Evolutionary conservation across 1,140 invertebrate genomes (phyloP).

Genomic region (Cydia pomonella): DNA sequence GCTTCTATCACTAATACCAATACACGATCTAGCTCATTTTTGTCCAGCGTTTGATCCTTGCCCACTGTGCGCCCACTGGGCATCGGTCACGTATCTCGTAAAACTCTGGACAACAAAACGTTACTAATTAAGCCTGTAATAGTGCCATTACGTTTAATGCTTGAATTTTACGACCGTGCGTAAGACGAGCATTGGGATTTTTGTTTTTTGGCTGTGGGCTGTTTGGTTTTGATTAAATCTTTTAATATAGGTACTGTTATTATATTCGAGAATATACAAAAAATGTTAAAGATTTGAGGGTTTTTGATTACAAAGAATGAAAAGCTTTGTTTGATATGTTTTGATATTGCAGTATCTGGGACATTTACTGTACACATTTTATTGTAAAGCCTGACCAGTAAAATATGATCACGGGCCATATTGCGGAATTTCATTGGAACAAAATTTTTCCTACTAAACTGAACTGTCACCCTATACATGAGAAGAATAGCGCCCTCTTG

Average conservation of each 20-base stretch:
- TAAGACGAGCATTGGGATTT: conserved; percentile 2
- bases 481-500: too few relatives aligned
- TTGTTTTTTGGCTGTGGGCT: background rate
- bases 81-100: conserved; percentile 58
- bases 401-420: too few relatives aligned
- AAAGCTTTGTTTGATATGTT: too few relatives aligned
- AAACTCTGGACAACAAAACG: conserved; percentile 58
- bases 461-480: too few relatives aligned
- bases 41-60: background rate
- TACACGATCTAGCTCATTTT: background rate
- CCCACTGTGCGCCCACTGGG: conserved; percentile 26
- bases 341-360: too few relatives aligned
- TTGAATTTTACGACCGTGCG: conserved; percentile 62
- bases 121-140: conserved; percentile 71
- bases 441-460: too few relatives aligned
- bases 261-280: too few relatives aligned
- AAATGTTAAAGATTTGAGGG: too few relatives aligned
- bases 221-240: conserved; percentile 16
- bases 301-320: too few relatives aligned
- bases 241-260: background rate
- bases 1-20: background rate
- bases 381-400: too few relatives aligned
- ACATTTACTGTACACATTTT: too few relatives aligned
- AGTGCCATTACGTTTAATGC: conserved; percentile 63
- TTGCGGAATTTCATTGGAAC: too few relatives aligned